A percentile compares a stretch with the other conserved stretches of the same genome.
These are phyloP conservation scores for Myzus persicae DNA, from an alignment of 1,140 invertebrate species.

Conservation along the genomic window DNA sequence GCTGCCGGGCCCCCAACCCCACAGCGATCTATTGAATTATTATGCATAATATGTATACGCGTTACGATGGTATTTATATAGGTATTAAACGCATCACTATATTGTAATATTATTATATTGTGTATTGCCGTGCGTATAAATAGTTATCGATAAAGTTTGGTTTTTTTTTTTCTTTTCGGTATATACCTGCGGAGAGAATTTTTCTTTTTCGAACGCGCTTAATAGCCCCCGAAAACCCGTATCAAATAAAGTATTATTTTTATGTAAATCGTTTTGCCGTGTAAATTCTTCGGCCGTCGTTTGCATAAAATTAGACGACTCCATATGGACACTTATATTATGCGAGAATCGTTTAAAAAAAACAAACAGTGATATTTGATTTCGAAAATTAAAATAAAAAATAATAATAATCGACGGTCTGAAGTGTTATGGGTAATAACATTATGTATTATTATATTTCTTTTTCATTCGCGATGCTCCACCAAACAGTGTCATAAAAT, in stretches of 20 bases:
- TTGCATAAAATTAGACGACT: constrained; percentile 40
- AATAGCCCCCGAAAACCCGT: constrained; percentile 28
- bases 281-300: constrained; percentile 9
- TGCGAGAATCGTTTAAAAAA: neutral
- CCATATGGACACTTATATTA: neutral
- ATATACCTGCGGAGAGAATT: neutral
- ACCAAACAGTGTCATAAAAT: neutral
- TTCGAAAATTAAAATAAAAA: neutral
- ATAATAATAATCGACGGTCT: neutral
- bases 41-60: neutral
- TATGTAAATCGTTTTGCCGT: constrained; percentile 38
- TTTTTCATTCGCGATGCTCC: neutral
- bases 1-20: neutral
- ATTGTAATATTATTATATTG: neutral
- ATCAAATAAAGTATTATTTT: constrained; percentile 45
- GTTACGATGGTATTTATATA: neutral
- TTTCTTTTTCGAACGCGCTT: constrained; percentile 3
- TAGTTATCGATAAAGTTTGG: neutral
- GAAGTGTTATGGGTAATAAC: neutral
- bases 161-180: neutral
- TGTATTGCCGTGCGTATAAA: neutral
- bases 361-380: neutral
- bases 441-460: neutral
- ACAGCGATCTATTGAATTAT: constrained; percentile 18
- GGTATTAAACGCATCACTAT: neutral